Conservation (phyloP, 2,113 vertebrate genomes). For the Aegithalos caudatus region DNA sequence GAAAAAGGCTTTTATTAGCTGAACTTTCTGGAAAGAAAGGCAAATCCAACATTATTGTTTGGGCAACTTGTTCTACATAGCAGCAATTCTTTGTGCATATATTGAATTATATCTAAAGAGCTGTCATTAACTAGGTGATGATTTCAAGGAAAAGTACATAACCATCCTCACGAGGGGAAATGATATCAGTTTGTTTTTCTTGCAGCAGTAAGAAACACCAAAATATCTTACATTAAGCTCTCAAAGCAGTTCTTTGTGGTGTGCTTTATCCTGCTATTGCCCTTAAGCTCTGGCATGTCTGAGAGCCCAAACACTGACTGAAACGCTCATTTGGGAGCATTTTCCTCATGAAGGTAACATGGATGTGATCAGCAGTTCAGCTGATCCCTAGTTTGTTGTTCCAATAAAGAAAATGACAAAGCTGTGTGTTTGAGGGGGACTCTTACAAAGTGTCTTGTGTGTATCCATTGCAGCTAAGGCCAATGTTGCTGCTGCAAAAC, state of each 20-base stretch:
- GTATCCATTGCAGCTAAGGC: background rate
- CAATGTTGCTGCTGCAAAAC: background rate
- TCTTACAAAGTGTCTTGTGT: background rate
- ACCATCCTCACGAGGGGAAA: fast-evolving
- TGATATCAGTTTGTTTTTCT: background rate
- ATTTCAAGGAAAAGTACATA: background rate
- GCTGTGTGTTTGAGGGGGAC: background rate
- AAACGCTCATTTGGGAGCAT: background rate
- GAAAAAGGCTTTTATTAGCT: background rate
- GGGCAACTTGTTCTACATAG: background rate
- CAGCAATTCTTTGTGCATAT: background rate
- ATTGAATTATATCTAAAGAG: background rate
- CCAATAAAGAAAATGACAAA: background rate
- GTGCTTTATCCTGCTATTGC: background rate
- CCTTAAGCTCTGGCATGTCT: background rate
- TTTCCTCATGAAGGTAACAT: background rate
- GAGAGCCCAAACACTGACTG: background rate
- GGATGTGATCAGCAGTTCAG: background rate
- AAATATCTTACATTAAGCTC: background rate
- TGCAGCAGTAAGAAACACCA: background rate
- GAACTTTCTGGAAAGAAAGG: background rate
- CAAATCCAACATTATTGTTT: background rate
- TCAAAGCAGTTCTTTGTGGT: background rate
- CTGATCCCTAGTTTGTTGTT: background rate
- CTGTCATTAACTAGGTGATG: background rate